Conservation (phyloP, 2,797 vertebrate species). For the Pampus argenteus region DNA sequence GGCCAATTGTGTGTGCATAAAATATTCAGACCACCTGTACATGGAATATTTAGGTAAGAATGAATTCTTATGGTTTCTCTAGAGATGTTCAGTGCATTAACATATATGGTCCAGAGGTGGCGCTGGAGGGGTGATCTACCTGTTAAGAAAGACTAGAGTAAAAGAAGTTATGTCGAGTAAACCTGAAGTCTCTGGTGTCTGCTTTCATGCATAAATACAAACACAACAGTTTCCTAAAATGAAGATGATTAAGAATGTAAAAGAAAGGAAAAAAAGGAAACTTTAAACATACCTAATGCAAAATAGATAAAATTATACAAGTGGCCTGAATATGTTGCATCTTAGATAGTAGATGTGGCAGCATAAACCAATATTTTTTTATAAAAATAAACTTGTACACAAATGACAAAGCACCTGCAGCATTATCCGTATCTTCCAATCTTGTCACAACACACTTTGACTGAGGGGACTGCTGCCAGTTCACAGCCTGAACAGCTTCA, state of each 20-base stretch:
- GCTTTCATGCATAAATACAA: no score
- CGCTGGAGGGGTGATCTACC: no score
- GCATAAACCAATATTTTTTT: neutral
- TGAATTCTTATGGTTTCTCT: neutral
- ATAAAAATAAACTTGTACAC: neutral
- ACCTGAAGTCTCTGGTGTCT: no score
- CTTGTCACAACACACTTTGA: constrained; percentile 30
- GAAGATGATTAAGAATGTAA: neutral
- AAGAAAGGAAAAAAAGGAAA: neutral
- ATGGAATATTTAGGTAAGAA: neutral
- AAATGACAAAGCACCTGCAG: neutral
- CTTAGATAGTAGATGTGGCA: neutral
- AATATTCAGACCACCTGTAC: neutral
- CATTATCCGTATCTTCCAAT: neutral
- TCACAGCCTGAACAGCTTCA: constrained; percentile 40
- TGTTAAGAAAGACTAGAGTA: no score
- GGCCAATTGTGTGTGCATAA: neutral
- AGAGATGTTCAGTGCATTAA: no score
- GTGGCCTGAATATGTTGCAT: neutral
- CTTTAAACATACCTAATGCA: neutral
- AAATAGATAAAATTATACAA: constrained; percentile 10
- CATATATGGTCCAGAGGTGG: no score
- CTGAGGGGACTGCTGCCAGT: constrained; percentile 12
- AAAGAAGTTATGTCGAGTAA: no score
- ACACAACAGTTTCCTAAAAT: no score